Base-by-base conservation (phyloP, 2,888 invertebrate species). In the Sphinx pinastri region DNA sequence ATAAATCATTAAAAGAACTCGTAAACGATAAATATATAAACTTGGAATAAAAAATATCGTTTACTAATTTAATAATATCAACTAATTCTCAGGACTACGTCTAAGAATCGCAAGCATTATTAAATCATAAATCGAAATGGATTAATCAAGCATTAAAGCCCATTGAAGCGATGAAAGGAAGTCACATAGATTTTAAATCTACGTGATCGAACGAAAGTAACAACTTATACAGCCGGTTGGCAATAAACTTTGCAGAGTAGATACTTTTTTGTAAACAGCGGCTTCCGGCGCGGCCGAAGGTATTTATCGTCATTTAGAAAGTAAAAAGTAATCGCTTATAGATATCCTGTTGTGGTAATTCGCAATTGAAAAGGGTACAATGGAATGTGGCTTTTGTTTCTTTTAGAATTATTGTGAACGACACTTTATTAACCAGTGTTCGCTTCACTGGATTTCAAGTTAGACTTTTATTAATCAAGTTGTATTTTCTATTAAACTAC, bases 241-340 rank as follows among this genome's bases (percentile, higher is more conserved):
- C 2, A 10, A 45, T 31, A 31, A 59, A 60, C 45, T 60, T 16
- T 47, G 47, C 60, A 47, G 16, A 11, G 19, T 19, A 19, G 55
- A 55, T 55, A 19, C 16, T 55, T 47, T 63, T 63, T 63, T 63
- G 49, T 47, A 25, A 63, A 63, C 63, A 63, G 49, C 49, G 19
- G 19, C 63, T 63, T 63, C 63, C 63, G 63, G 16, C 38, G 58
- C 58, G 13, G 57, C 11, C n/a, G 19, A 19, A 47, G 63, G 47
- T 63, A 49, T 49, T 63, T 49, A 63, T 60, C 47, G 60, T 45
- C 47, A 45, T 19, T 47, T 63, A 63, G 63, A 63, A 63, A 63
- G 63, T 63, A 63, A 63, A 63, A 63, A 49, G 63, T 19, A 19
- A 63, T 63, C 63, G 49, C 49, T 49, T 63, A 47, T 63, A 49